phyloP scores from a whole-genome alignment of 37 sponge, comb jelly and placozoan genomes.

The Geodia barretti region DNA sequence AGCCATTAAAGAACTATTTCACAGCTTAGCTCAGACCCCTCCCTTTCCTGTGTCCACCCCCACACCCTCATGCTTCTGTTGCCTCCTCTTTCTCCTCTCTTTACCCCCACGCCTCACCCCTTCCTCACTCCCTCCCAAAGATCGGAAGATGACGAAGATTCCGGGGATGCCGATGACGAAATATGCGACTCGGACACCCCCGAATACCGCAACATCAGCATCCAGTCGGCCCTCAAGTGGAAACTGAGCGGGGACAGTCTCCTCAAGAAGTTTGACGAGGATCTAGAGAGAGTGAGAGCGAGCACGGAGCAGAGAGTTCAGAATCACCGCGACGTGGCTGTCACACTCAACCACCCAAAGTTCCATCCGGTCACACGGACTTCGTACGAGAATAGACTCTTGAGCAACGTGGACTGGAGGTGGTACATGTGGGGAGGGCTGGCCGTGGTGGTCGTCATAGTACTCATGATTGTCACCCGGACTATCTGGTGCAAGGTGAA shows the following conservation, averaged over 20 bases:
- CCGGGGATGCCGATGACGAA: conserved; percentile 62
- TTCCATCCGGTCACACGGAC: conserved; percentile 15
- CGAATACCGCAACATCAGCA: conserved; percentile 40
- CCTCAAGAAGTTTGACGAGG: conserved; percentile 62
- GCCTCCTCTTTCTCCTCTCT: neutral
- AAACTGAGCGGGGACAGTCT: conserved; percentile 52
- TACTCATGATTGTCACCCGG: neutral
- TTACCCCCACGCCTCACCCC: too few relatives aligned
- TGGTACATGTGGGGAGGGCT: neutral
- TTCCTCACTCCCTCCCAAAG: neutral
- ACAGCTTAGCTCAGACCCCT: neutral
- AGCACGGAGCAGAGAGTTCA: conserved; percentile 26
- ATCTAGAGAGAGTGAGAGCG: conserved; percentile 67
- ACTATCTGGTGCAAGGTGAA: neutral
- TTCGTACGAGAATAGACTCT: neutral
- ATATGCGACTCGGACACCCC: conserved; percentile 48
- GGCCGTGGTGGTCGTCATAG: conserved; percentile 7
- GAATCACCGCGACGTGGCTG: conserved; percentile 20
- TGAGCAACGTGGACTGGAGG: conserved; percentile 19
- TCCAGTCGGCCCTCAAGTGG: conserved; percentile 74
- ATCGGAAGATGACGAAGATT: neutral
- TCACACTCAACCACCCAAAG: conserved; percentile 29
- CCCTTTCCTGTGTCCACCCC: neutral
- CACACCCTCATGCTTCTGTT: neutral
- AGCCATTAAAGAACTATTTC: neutral